Base-by-base conservation (phyloP, 2,113 vertebrate species). In the Hippocampus abdominalis region DNA sequence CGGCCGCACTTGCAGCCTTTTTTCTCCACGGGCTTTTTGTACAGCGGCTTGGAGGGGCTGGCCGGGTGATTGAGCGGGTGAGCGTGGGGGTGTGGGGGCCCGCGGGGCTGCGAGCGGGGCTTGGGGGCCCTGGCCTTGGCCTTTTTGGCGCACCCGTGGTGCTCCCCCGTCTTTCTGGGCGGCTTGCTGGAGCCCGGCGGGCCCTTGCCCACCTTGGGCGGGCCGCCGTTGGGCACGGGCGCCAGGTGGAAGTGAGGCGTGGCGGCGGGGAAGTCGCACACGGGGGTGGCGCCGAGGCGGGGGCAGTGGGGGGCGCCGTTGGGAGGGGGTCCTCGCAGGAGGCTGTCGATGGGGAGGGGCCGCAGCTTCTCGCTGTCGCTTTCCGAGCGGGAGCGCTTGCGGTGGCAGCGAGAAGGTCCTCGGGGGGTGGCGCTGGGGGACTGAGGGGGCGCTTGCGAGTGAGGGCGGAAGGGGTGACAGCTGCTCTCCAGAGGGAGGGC, bases 1-100 rank as follows among this genome's bases (percentile, higher is more conserved):
- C 96, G 92, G 87, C 97, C 97, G 80, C 97, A 99, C 91, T 99
- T 98, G 85, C 97, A 99, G 88, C 97, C 97, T 88, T 98, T 98
- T 90, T 98, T 99, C 91, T 99, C 97, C 82, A 96, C 95, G 36
- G 96, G 93, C 84, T 99, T 99, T 90, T 98, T 99, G 67, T 98
- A 99, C 68, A 96, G 95, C 77, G 95, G 96, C 92, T 98, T 99
- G 3, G 96, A 97, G 4, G 96, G 96, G 84, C 96, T 97, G 77
- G 95, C 94, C 0, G 95, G 95, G 78, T 91, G 89, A 0, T 84
- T 76, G 5, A 87, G 82, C 1, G 88, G 83, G 77, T 87, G 87
- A 79, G 95, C 85, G 72, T 96, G 93, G 0, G 94, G 91, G 90
- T 95, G 95, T 71, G 91, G 93, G 70, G 94, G 90, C 66, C 94